Evolutionary conservation across 35 echinoderm and acorn worm genomes (phyloP), one percentile per base, ranked within the genome.

Genomic region (Amphiura filiformis): DNA sequence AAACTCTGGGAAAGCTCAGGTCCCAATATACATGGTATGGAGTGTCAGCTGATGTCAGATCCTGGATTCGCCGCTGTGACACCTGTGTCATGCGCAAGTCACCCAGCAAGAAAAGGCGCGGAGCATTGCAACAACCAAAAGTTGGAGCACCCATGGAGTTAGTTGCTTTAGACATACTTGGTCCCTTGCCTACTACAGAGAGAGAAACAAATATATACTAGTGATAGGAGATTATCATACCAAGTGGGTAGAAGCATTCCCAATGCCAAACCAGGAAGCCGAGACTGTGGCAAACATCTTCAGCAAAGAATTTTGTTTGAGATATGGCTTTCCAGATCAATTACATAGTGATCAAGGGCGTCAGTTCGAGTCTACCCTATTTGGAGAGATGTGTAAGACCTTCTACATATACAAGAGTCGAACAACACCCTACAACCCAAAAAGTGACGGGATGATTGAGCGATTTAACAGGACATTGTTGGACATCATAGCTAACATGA

Each of bases 371-470:
- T 87, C 78, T 2, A n/a, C 32, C 5, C 26, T 92, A 18, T 82
- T 92, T 52, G 18, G 76, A 11, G 84, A 87, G 52, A 76, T 75
- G 1, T 92, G 90, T 38, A 64, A 81, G 33, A 4, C 77, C n/a
- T 34, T 92, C 23, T 32, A 34, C 32, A 87, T 92, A 42, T 0
- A 34, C 14, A 87, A 87, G 30, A 87, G 79, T 15, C 79, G 80
- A 65, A 87, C 78, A 1, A 92, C 85, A n/a, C 78, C 90, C 4
- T 80, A 80, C 37, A n/a, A 91, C 40, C 90, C 90, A 0, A 65
- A 91, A 42, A 80, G 39, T 3, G 83, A 91, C 78, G 83, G 90
- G 12, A 86, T 91, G 76, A 76, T 91, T 0, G 90, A 91, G 35
- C 61, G 76, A 31, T 91, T 79, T 31, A 91, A 91, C 56, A 82